A percentile compares a stretch with the other conserved stretches of the same genome.
These are phyloP conservation scores for Nothocercus nigrocapillus DNA, from an alignment of 2,113 vertebrate species.

Conservation along the genomic window DNA sequence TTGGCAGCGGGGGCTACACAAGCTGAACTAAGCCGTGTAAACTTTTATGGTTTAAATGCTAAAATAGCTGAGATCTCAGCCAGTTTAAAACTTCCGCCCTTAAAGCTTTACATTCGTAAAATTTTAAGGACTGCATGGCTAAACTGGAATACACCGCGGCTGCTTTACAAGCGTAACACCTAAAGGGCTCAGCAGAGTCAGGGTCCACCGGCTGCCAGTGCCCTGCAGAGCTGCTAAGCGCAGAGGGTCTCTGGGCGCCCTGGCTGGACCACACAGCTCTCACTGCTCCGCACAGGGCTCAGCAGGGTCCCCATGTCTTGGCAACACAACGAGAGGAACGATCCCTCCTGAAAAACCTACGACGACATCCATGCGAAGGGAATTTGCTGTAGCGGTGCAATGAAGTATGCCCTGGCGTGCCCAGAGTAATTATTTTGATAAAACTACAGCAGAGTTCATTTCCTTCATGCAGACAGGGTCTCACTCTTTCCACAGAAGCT, in stretches of 20 bases:
- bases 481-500: not conserved
- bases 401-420: not conserved
- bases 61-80: not conserved
- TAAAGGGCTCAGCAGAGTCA: not conserved
- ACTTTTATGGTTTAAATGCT: not conserved
- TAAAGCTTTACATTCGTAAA: not conserved
- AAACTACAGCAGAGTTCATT: not conserved
- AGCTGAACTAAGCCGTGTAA: not conserved
- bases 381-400: not conserved
- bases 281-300: fast-evolving
- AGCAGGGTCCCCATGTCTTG: not conserved
- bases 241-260: not conserved
- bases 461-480: not conserved
- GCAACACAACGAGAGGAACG: fast-evolving
- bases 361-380: not conserved
- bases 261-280: not conserved
- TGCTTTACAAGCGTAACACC: not conserved
- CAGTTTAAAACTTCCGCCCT: not conserved
- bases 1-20: fast-evolving
- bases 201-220: not conserved
- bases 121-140: not conserved
- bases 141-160: not conserved
- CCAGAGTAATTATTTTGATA: not conserved
- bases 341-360: not conserved
- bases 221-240: not conserved